phyloP scores from a whole-genome alignment of 2,888 invertebrate genomes.

The Amphiduros pacificus region DNA sequence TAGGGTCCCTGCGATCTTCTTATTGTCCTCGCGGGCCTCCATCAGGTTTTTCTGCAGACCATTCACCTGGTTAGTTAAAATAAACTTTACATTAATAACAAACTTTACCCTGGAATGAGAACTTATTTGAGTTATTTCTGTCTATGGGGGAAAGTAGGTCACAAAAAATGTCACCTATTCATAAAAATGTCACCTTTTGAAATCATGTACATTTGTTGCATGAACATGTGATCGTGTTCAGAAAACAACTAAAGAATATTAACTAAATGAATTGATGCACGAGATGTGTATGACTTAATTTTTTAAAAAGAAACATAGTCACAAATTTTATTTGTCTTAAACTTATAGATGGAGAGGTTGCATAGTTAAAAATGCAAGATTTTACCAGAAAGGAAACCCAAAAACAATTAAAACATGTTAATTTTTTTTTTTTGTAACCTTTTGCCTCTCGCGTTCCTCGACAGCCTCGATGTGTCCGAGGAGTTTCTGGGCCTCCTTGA shows the following conservation, averaged over 20 bases:
- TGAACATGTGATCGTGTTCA: no score
- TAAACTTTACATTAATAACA: background rate
- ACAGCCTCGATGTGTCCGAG: constrained; percentile 18
- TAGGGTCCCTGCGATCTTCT: constrained; percentile 48
- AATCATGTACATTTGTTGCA: no score
- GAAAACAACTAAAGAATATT: no score
- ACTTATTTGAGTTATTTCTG: no score
- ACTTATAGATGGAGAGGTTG: no score
- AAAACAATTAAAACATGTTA: background rate
- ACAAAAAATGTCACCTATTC: no score
- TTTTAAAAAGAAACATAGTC: background rate
- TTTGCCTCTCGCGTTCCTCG: constrained; percentile 21
- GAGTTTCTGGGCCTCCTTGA: constrained; percentile 39
- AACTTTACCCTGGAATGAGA: background rate
- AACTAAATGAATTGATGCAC: no score
- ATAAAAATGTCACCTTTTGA: no score
- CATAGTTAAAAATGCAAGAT: no score
- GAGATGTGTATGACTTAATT: background rate
- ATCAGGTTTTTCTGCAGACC: constrained; percentile 45
- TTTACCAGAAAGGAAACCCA: no score
- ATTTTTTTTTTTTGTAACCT: constrained; percentile 12
- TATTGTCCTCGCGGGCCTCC: constrained; percentile 49
- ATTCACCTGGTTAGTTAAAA: constrained; percentile 1
- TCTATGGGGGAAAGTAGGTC: no score
- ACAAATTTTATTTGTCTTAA: background rate